A percentile compares a stretch with the other conserved stretches of the same genome.
Conservation (phyloP, 2,888 invertebrate genomes). For the Clitarchus hookeri region DNA sequence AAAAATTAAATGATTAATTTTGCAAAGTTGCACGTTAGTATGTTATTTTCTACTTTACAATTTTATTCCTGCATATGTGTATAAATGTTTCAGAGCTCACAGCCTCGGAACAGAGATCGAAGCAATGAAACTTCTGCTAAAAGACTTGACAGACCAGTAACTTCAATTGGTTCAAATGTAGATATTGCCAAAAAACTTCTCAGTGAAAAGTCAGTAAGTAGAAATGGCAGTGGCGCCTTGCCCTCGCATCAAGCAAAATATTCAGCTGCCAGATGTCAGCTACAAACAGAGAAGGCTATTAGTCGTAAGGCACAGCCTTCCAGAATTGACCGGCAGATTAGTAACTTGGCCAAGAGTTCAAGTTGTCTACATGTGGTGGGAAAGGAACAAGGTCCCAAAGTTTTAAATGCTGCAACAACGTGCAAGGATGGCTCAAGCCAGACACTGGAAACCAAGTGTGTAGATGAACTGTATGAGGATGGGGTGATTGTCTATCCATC, state of each 20-base stretch:
- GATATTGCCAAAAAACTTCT: background rate
- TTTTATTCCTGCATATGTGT: no score
- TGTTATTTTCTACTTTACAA: no score
- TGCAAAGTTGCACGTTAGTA: no score
- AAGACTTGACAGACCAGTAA: background rate
- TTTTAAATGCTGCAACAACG: constrained; percentile 7
- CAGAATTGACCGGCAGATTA: background rate
- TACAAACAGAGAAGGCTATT: background rate
- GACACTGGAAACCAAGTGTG: constrained; percentile 49
- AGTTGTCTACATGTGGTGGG: background rate
- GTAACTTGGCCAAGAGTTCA: constrained; percentile 17
- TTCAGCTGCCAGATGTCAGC: background rate
- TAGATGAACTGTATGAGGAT: constrained; percentile 49
- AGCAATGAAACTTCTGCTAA: background rate
- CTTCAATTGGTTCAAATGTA: background rate
- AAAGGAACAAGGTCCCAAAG: background rate
- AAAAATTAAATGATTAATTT: no score
- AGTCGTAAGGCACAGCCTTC: background rate
- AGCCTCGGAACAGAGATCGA: background rate
- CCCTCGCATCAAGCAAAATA: background rate
- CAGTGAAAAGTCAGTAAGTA: background rate
- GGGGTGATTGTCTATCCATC: constrained; percentile 50
- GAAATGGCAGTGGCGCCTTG: background rate
- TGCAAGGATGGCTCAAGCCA: constrained; percentile 51
- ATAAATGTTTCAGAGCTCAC: background rate